Evolutionary conservation across 2,113 vertebrate species (phyloP), one percentile per base, ranked within the genome.

Genomic region (Martes martes): DNA sequence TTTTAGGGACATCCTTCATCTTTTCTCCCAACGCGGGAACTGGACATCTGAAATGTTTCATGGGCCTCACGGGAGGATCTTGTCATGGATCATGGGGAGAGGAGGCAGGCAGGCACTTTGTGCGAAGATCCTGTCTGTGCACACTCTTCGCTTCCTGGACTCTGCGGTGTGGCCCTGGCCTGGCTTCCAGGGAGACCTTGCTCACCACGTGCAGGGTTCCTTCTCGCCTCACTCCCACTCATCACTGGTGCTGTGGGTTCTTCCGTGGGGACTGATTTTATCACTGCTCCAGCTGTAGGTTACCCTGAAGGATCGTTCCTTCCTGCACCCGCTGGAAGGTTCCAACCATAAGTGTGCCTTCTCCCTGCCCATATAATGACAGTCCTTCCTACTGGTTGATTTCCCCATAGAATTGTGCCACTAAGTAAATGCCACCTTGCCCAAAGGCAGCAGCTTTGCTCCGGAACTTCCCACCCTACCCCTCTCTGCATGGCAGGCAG

Each of bases 1-100:
- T 99, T 99, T 99, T 99, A 99, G 98, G 99, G 99, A 71, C 98
- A 99, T 99, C 91, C 97, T 96, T 98, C 97, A 91, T 97, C 95
- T 50, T 98, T 98, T 93, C 69, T 74, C 9, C 45, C 42, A 95
- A 42, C 61, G 95, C 96, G 1, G 94, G 89, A 85, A 52, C 63
- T 67, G 65, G 97, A 69, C 42, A 55, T 95, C 85, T 88, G 76
- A 83, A 74, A 63, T 69, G 61, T 95, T 95, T 61, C 50, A 21
- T 11, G n/a, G 55, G 50, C 39, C 71, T 47, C 16, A 6, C 21
- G 52, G 39, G 78, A 73, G 45, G 28, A 26, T 65, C 50, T 91
- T 26, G 36, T n/a, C 0, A 0, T 19, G 55, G 52, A 55, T 55
- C 52, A 55, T 6, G 36, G 57, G 69, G 63, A 78, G 45, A 82